Evolutionary conservation across 2,797 vertebrate species (phyloP).

Genomic region (Cynodonichthys magdalenae): DNA sequence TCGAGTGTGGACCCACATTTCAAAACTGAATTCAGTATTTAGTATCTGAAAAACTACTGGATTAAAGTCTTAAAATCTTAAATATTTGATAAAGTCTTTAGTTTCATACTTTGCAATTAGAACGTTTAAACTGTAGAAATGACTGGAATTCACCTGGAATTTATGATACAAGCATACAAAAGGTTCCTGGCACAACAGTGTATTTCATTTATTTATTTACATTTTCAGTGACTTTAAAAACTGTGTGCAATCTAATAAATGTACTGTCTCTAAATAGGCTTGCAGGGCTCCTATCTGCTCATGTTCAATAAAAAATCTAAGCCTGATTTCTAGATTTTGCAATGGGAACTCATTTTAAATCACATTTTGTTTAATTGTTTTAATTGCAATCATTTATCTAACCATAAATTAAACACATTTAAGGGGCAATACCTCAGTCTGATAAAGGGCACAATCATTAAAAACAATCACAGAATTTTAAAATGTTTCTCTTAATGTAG

Average conservation of each 20-base stretch:
- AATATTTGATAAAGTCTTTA: no score
- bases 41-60: no score
- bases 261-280: conserved; percentile 14
- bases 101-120: no score
- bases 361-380: conserved; percentile 21
- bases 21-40: no score
- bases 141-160: no score
- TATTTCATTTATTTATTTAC: not conserved
- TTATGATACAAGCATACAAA: no score
- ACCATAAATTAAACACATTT: conserved; percentile 10
- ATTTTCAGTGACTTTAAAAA: not conserved
- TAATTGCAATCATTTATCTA: conserved; percentile 23
- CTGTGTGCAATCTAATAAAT: conserved; percentile 9
- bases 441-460: conserved; percentile 4
- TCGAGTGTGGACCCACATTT: no score
- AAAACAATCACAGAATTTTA: conserved; percentile 1
- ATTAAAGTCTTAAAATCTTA: no score
- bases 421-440: conserved; percentile 5
- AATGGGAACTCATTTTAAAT: conserved; percentile 19
- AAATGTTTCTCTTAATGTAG: no score
- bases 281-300: conserved; percentile 6
- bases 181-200: not conserved
- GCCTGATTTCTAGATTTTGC: conserved; percentile 32
- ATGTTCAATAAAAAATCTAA: conserved; percentile 18
- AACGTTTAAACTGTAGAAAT: no score